Evolutionary conservation across 2,797 vertebrate genomes (phyloP), one percentile per base, ranked within the genome.

Genomic region (Crocodylus rhombifer): DNA sequence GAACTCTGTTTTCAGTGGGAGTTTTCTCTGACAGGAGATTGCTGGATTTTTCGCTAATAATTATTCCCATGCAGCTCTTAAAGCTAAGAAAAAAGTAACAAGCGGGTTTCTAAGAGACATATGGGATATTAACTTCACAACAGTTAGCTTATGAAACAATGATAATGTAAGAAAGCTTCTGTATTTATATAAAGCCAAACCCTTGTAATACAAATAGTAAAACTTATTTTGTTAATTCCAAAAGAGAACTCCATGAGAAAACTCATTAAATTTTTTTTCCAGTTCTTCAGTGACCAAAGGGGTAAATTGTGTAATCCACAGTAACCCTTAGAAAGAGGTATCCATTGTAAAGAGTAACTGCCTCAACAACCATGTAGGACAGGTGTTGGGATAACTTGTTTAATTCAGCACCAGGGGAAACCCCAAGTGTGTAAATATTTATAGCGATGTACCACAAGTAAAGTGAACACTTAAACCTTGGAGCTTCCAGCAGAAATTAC

Each of bases 401-500:
- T 80, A 89, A 84, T 95, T 92, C 14, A 2, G 36, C 58, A 56
- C 90, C 21, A 75, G 21, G 78, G 28, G 18, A 36, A 89, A 64
- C 56, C 14, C 17, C 55, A 77, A 18, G 55, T 67, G 8, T 65
- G 5, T 83, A 67, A 82, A 60, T 85, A 76, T 64, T 86, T 51
- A 92, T 80, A 85, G 23, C 57, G 94, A 60, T 1, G 2, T 81
- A 42, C 14, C 76, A 78, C 67, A 93, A 77, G 79, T 69, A 80
- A 83, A 90, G 42, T 65, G 67, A 87, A 76, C 21, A 55, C 62
- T 23, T 73, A 10, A 56, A 88, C 71, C 86, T 77, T 76, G 89
- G 69, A 86, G 79, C 58, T 82, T 94, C 87, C 30, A 92, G 80
- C 77, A 89, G 87, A 77, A 84, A 57, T 94, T 93, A 88, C 77